Base-by-base conservation (phyloP, 2,113 vertebrate genomes). In the Neotragus pygmaeus region DNA sequence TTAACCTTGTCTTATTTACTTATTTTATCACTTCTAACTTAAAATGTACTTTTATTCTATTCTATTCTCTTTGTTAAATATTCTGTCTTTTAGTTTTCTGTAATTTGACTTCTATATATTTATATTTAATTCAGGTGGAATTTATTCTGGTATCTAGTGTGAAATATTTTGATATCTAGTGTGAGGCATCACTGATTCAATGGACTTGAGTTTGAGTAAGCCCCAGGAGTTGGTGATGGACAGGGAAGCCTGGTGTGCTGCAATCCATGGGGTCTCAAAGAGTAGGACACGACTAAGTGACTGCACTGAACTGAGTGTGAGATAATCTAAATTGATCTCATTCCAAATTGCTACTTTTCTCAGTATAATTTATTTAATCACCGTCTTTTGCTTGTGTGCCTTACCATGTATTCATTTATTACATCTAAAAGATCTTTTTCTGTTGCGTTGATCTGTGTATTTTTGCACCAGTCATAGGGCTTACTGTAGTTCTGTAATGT, bases 121-220 rank as follows among this genome's bases (percentile, higher is more conserved):
- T 89, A 70, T 57, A 51, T 94, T 75, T 75, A 75, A 80, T 94
- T 90, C 39, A 85, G 51, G 39, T 94, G 33, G 7, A 87, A 90
- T 96, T 95, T 84, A 94, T 92, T 95, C 95, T 75, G 10, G 14
- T 58, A 39, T 70, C 66, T 39, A 70, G 66, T 70, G 66, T 70
- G 10, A 70, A 33, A 66, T 84, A 94, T 90, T 95, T 96, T 75
- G 6, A n/a, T 58, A 39, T 39, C n/a, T 70, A 70, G 66, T 70
- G n/a, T 70, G n/a, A 70, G n/a, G 66, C 66, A 73, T 73, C 10
- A 0, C 66, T 12, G 21, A 73, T 36, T 73, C 36, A 39, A 6
- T 73, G 36, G 21, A 39, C 36, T 13, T 39, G 10, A 73, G n/a
- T 73, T 73, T 73, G 66, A 73, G 19, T 39, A 39, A 73, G 36